Base-by-base conservation (phyloP, 2,113 vertebrate species). In the Loxodonta africana region DNA sequence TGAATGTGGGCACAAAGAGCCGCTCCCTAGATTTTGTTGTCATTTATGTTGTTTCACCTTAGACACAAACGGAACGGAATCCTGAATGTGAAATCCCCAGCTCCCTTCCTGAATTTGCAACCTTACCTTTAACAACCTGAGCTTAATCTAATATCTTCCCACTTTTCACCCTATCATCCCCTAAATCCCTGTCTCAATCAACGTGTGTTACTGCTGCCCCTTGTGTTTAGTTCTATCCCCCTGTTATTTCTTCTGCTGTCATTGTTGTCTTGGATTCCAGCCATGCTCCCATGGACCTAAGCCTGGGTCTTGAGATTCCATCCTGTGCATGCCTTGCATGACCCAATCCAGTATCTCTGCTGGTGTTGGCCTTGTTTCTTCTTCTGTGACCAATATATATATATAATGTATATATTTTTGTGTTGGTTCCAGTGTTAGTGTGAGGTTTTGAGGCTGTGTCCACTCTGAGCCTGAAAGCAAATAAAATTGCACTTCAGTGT, bases 321-420 rank as follows among this genome's bases (percentile, higher is more conserved):
- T 97, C 97, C 97, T 98, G 98, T 98, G 98, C 98, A 99, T 98
- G 98, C 98, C 97, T 86, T 99, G 99, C 99, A 99, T 99, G 99
- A 99, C 86, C 94, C 96, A 98, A 96, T 97, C 98, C 98, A 98
- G 97, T 98, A 92, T 96, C 94, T 83, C 78, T 97, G 97, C 98
- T 98, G 98, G 94, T 90, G 94, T 98, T 98, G 97, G 96, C 95
- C 97, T 97, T 97, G 98, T 96, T 98, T 97, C 92, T 97, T 91
- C 97, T 97, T 91, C 95, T 98, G 98, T 99, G 91, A 97, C 76
- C 97, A 74, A 18, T 91, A 26, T 96, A 65, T 97, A n/a, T 96
- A 30, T 80, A 17, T 51, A 33, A 8, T 90, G 51, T 83, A 67
- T 90, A 89, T 93, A 96, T 97, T 97, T 98, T 94, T 96, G 95